These are phyloP conservation scores for Metopia argyrocephala DNA, from an alignment of 2,888 invertebrate species.

Conservation along the genomic window DNA sequence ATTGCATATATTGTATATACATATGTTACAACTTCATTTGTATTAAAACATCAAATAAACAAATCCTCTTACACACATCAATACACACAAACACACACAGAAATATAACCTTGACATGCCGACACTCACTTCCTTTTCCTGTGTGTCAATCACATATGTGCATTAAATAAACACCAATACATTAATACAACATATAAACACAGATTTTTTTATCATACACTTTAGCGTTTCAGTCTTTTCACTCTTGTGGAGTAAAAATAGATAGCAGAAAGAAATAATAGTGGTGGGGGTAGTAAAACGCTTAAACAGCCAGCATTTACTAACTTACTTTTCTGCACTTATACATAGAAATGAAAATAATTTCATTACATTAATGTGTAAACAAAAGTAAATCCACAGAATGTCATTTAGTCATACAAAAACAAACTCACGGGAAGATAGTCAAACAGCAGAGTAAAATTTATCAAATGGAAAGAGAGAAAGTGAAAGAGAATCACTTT, in stretches of 20 bases:
- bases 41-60: constrained; percentile 23
- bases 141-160: constrained; percentile 25
- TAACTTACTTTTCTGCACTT: neutral
- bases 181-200: neutral
- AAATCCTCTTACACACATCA: neutral
- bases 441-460: neutral
- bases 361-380: constrained; percentile 25
- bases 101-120: neutral
- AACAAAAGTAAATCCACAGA: constrained; percentile 7
- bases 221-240: neutral
- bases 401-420: neutral
- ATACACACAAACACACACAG: neutral
- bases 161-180: neutral
- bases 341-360: constrained; percentile 2
- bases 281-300: neutral
- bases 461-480: too few species aligned
- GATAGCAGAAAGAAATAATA: neutral
- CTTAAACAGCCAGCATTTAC: neutral
- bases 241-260: neutral
- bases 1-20: neutral
- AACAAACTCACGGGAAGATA: neutral
- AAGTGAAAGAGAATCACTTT: too few species aligned
- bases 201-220: neutral
- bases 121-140: neutral
- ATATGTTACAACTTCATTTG: constrained; percentile 49